A percentile compares a stretch with the other conserved stretches of the same genome.
Evolutionary conservation across 2,888 invertebrate species (phyloP).

Genomic region (Nymphalis polychloros): DNA sequence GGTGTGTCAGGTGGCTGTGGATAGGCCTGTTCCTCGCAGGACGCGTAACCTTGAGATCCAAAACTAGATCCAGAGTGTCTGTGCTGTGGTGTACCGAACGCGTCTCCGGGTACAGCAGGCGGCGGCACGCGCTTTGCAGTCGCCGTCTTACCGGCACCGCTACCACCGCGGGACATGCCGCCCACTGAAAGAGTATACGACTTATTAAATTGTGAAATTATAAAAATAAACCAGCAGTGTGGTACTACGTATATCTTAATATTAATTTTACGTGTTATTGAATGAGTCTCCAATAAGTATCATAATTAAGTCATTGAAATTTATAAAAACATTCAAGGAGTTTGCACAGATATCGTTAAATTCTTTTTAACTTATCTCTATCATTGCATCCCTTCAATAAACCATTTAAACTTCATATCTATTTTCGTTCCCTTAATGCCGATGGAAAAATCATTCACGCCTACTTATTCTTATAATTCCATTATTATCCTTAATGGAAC

Average conservation of each 20-base stretch:
- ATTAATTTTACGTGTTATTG: no score
- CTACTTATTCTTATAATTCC: slow-evolving; percentile 40
- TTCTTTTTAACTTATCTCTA: slow-evolving; percentile 7
- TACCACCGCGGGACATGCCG: slow-evolving; percentile 91
- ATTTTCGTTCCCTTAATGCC: slow-evolving; percentile 32
- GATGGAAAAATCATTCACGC: slow-evolving; percentile 35
- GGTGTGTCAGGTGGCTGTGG: slow-evolving; percentile 83
- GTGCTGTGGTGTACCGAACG: slow-evolving; percentile 82
- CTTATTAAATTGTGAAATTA: not conserved
- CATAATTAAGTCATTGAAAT: not conserved
- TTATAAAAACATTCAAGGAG: not conserved
- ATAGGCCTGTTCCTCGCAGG: slow-evolving; percentile 87
- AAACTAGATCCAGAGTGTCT: slow-evolving; percentile 91
- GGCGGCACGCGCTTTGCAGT: slow-evolving; percentile 96
- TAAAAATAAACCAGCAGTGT: not conserved
- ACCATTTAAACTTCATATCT: slow-evolving; percentile 21
- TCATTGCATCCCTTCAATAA: slow-evolving; percentile 9
- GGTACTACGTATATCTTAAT: no score
- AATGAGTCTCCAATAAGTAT: no score
- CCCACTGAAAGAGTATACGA: slow-evolving; percentile 84
- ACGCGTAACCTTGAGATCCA: slow-evolving; percentile 88
- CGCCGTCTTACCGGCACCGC: slow-evolving; percentile 86
- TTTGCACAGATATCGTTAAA: slow-evolving; percentile 2
- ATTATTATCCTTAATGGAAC: slow-evolving; percentile 43
- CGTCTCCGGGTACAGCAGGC: slow-evolving; percentile 91